Evolutionary conservation across 2,113 vertebrate genomes (phyloP).

Genomic region (Catharus bicknelli): DNA sequence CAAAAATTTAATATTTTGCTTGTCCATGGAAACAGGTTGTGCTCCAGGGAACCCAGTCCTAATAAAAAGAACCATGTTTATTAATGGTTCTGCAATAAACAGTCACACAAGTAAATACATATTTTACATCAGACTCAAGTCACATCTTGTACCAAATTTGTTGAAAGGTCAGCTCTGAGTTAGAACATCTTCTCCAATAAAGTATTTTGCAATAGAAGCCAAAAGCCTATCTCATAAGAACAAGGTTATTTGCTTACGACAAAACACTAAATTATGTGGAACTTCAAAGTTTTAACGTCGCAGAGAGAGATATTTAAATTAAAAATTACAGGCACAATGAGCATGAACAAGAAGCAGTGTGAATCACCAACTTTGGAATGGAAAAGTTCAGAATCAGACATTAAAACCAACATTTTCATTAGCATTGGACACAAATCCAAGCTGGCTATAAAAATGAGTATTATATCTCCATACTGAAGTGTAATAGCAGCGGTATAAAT

Average conservation of each 20-base stretch:
- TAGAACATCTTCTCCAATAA: background rate
- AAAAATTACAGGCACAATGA: background rate
- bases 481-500: background rate
- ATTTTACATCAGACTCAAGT: constrained; percentile 16
- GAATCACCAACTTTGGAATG: background rate
- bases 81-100: constrained; percentile 13
- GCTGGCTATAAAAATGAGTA: background rate
- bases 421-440: background rate
- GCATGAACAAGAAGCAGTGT: background rate
- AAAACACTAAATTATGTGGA: background rate
- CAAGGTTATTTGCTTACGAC: background rate
- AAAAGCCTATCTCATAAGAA: background rate
- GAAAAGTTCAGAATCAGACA: background rate
- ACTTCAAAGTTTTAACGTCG: background rate
- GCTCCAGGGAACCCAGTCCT: constrained; percentile 97
- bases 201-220: background rate
- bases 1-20: constrained; percentile 90
- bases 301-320: background rate
- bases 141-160: background rate
- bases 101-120: constrained; percentile 15
- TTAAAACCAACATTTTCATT: background rate
- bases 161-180: constrained; percentile 1
- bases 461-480: background rate
- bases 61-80: constrained; percentile 4
- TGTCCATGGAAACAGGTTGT: constrained; percentile 98